Conservation (phyloP, 2,113 vertebrate genomes). For the Leptosomus discolor region DNA sequence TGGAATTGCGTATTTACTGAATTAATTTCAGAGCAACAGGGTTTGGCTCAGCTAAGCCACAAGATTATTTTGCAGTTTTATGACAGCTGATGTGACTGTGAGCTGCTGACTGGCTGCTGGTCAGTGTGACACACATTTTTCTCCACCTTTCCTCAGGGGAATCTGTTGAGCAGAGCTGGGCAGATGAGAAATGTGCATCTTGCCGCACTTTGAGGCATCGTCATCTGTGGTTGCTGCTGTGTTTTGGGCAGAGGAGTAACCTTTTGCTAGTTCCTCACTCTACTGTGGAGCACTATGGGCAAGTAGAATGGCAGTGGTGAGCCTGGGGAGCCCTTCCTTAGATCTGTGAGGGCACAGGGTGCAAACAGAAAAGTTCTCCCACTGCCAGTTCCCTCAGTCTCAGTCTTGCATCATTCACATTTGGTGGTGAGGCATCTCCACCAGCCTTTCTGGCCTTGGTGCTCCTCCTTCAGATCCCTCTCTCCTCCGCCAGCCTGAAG, state of each 20-base stretch:
- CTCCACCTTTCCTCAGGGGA: not conserved
- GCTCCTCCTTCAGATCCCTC: not conserved
- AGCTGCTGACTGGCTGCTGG: not conserved
- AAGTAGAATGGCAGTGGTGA: not conserved
- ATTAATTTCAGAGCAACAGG: not conserved
- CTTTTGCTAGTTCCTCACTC: not conserved
- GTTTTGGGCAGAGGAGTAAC: not conserved
- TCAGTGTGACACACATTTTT: not conserved
- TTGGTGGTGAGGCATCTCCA: not conserved
- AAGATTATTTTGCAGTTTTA: not conserved
- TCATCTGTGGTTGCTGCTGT: not conserved
- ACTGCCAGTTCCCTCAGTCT: not conserved
- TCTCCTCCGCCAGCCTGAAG: not conserved
- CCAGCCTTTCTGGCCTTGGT: not conserved
- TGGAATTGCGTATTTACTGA: not conserved
- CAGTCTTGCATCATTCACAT: not conserved
- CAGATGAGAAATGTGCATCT: not conserved
- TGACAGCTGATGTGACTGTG: not conserved
- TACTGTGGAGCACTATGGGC: not conserved
- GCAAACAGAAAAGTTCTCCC: not conserved
- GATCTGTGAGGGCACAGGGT: fast-evolving
- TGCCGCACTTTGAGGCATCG: not conserved
- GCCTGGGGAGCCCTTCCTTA: not conserved
- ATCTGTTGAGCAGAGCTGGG: not conserved
- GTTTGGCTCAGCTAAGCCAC: not conserved